Conservation (phyloP, 2,888 invertebrate species). For the Epirrita christyi region DNA sequence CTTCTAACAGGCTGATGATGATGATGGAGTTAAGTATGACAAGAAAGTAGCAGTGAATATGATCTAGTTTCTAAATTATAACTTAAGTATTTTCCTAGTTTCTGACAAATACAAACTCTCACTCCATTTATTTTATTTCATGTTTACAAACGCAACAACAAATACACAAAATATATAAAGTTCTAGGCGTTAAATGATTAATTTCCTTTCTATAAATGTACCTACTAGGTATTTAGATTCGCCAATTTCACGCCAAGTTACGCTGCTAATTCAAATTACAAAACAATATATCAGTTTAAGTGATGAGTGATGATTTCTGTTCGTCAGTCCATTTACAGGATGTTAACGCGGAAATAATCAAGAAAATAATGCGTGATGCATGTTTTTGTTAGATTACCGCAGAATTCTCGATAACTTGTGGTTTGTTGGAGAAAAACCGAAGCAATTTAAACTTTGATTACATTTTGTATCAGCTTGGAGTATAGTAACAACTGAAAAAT, state of each 20-base stretch:
- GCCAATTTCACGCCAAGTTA: conserved; percentile 27
- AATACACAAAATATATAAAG: no score
- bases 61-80: no score
- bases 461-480: background rate
- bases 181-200: background rate
- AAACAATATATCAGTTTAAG: conserved; percentile 35
- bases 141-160: no score
- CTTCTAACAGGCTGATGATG: no score
- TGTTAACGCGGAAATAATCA: conserved; percentile 50
- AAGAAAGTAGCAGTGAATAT: no score
- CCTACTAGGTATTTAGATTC: conserved; percentile 12
- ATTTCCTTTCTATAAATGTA: background rate
- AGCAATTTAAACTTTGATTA: conserved; percentile 2
- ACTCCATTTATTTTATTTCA: no score
- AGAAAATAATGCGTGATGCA: conserved; percentile 41
- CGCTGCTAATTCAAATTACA: conserved; percentile 22
- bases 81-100: no score
- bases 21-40: no score
- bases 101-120: no score
- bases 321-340: conserved; percentile 27
- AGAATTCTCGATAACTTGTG: conserved; percentile 37
- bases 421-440: conserved; percentile 32
- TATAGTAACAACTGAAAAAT: no score
- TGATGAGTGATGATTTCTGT: conserved; percentile 39
- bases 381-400: conserved; percentile 41